These are phyloP conservation scores for Coenonympha glycerion DNA, from an alignment of 2,888 invertebrate genomes.

Conservation along the genomic window DNA sequence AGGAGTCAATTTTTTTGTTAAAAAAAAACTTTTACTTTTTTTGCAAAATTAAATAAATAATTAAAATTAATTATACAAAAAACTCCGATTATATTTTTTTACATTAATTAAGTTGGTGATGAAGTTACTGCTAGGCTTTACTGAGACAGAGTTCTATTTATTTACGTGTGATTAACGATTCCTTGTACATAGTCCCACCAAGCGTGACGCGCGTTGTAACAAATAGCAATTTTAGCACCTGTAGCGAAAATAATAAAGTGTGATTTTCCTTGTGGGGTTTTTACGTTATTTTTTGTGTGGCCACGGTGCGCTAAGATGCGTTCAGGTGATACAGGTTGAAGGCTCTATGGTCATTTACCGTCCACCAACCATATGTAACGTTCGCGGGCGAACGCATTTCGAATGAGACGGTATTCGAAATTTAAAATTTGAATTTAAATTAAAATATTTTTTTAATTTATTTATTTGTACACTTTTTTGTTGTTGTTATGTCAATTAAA, in stretches of 20 bases:
- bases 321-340: slow-evolving; percentile 37
- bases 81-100: no score
- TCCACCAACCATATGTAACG: slow-evolving; percentile 49
- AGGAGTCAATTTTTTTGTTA: no score
- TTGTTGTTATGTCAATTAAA: slow-evolving; percentile 9
- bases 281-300: slow-evolving; percentile 19
- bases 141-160: not conserved
- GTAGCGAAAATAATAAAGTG: not conserved
- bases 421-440: slow-evolving; percentile 27
- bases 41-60: no score
- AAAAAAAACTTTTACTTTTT: no score
- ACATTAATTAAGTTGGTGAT: no score
- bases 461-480: slow-evolving; percentile 7
- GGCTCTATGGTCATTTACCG: slow-evolving; percentile 59
- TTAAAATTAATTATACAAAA: no score
- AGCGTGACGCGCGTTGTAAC: not conserved
- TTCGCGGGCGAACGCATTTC: slow-evolving; percentile 49
- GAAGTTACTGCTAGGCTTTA: not conserved
- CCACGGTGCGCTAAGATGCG: slow-evolving; percentile 27
- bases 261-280: slow-evolving; percentile 11
- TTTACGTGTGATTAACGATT: slow-evolving; percentile 8
- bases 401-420: slow-evolving; percentile 38
- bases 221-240: not conserved
- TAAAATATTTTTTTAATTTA: slow-evolving; percentile 15
- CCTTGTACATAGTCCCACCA: slow-evolving; percentile 2